These are phyloP conservation scores for Habrosyne pyritoides DNA, from an alignment of 2,888 invertebrate genomes.

Conservation along the genomic window DNA sequence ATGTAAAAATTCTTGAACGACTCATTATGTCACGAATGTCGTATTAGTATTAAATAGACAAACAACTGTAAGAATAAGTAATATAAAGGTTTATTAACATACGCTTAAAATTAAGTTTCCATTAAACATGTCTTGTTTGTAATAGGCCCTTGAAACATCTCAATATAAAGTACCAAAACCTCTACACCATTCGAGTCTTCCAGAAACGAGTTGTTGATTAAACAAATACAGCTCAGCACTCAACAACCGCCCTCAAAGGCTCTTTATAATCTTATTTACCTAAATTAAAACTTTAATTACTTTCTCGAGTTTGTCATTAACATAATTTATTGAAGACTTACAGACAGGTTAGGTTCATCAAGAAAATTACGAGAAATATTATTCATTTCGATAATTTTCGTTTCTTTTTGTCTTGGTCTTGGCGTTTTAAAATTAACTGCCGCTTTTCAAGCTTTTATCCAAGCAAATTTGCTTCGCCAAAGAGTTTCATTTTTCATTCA, in stretches of 20 bases:
- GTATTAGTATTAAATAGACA: not conserved
- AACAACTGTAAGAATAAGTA: not conserved
- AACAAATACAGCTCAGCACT: not conserved
- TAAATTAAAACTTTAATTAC: not conserved
- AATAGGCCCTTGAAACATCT: not conserved
- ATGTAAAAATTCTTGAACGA: too few species aligned
- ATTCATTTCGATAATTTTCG: not conserved
- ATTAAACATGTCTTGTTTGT: not conserved
- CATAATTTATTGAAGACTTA: not conserved
- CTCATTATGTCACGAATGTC: too few species aligned
- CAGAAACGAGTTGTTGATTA: not conserved
- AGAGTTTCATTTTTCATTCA: too few species aligned
- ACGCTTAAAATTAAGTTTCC: not conserved
- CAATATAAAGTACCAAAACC: not conserved
- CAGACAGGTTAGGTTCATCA: not conserved
- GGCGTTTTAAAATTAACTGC: too few species aligned
- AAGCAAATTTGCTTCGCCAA: not conserved
- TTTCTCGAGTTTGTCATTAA: not conserved
- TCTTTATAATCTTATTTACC: slow-evolving; percentile 1
- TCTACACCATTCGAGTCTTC: not conserved
- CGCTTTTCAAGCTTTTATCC: not conserved
- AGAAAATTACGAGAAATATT: not conserved
- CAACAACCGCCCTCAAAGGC: not conserved
- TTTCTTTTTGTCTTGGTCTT: too few species aligned
- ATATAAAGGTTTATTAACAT: not conserved